Base-by-base conservation (phyloP, 2,797 vertebrate species). In the Gymnothorax reevesii region DNA sequence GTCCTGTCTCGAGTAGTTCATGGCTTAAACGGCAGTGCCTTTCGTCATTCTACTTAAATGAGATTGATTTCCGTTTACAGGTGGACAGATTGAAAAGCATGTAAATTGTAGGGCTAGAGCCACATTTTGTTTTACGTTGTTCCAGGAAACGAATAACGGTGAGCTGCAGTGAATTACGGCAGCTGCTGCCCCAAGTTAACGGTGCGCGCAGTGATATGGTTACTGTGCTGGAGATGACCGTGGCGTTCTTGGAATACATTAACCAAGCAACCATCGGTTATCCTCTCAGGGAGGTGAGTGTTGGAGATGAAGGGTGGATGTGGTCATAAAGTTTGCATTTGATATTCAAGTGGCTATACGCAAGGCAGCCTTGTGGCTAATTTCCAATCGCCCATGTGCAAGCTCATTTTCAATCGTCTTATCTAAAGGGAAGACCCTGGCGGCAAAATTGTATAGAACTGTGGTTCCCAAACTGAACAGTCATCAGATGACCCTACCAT, bases 131-230 rank as follows among this genome's bases (percentile, higher is more conserved):
- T 17, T 42, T 25, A 42, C n/a, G 17, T 9, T 55, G 0, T 25
- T 54, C 49, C 69, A 94, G 94, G 89, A 93, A 88, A 86, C 90
- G 94, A 25, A 94, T 93, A 86, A 91, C 93, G 0, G 15, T 22
- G 54, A 93, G 94, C 90, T 94, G 94, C 7, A 89, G 90, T 66
- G 91, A 54, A 57, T 91, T 94, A 15, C 90, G 92, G 12, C 85
- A 88, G 8, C 88, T 94, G 7, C 90, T 94, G 59, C 93, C 94
- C 7, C 66, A 10, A 4, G 92, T 94, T 8, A 86, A 87, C 0
- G 90, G 92, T 60, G 86, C 90, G 7, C 86, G 91, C 12, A 92
- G 91, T 84, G 92, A 94, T 88, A 93, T 94, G 93, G 93, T 93
- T 0, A 91, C 93, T 0, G 86, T 94, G 9, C 87, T 94, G 83